Percentiles rank a stretch among this genome's conserved stretches.
Evolutionary conservation across 2,797 vertebrate genomes (phyloP).

Genomic region (Sardinella longiceps): DNA sequence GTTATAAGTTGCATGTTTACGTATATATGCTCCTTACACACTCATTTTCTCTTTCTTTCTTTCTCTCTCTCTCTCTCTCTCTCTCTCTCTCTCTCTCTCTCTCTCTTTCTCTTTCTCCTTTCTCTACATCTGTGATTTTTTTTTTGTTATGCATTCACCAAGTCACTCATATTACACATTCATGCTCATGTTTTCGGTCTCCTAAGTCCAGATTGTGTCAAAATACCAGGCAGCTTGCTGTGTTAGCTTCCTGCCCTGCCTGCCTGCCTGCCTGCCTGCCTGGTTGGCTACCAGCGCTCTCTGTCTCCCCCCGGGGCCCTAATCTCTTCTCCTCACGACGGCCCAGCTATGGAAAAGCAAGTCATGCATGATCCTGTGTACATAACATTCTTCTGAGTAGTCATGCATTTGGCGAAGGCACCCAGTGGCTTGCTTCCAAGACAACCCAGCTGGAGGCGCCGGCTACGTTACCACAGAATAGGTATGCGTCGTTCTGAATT

Average conservation of each 20-base stretch:
- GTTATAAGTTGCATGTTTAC: neutral
- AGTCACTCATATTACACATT: neutral
- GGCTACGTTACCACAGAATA: neutral
- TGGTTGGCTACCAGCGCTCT: neutral
- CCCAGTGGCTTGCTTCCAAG: slow-evolving; percentile 11
- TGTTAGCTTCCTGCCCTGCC: neutral
- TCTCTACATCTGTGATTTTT: neutral
- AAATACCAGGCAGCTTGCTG: neutral
- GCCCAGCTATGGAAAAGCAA: slow-evolving; percentile 22
- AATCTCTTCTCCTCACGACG: neutral
- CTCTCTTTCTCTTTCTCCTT: neutral
- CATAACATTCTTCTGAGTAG: slow-evolving; percentile 31
- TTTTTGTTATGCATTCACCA: neutral
- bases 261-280: too few species aligned
- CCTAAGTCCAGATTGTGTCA: neutral
- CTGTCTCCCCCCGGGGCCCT: neutral
- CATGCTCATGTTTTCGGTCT: slow-evolving; percentile 1
- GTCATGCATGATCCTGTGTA: slow-evolving; percentile 31
- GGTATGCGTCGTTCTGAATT: neutral
- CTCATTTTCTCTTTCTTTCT: neutral
- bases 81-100: neutral
- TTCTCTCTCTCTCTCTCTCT: neutral
- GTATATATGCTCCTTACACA: neutral
- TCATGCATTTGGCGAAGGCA: slow-evolving; percentile 28
- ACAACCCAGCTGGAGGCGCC: slow-evolving; percentile 5